Evolutionary conservation across 2,113 vertebrate species (phyloP), one percentile per base, ranked within the genome.

Genomic region (Pongo pygmaeus): DNA sequence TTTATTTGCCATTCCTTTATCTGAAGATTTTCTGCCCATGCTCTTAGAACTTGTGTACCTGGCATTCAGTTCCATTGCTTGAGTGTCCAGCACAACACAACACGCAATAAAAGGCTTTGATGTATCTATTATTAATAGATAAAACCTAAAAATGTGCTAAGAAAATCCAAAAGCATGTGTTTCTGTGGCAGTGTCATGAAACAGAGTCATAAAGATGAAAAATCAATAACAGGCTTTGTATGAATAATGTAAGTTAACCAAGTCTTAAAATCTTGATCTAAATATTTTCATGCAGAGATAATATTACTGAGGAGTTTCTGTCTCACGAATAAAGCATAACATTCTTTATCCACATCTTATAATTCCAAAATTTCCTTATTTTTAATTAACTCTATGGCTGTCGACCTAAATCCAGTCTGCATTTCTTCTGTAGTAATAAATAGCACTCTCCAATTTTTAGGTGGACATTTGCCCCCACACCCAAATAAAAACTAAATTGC

Each of bases 101-200:
- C 8, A 23, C 1, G 2, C 16, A 70, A 57, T 46, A 50, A 69
- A 74, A 64, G 5, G 13, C 13, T 40, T 92, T 72, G n/a, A 75
- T 78, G 18, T 8, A 83, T 57, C 5, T 95, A 50, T 86, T 43
- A 81, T 81, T 97, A 79, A 89, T 91, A 84, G 16, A 52, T 46
- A 75, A 81, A 92, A 87, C 55, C 35, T 79, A 40, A 94, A 77
- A 91, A 40, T 4, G 59, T 75, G 12, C 17, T 30, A 89, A 87
- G 40, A 12, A 75, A 83, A 86, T 61, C 25, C 20, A n/a, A 89
- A 93, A 67, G 3, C 20, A 40, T 85, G 25, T 57, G 32, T 11
- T 88, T 84, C 40, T 55, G 17, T 96, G 59, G 0, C 8, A 89
- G 6, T 69, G 4, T 80, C 23, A 61, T 67, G n/a, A 85, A 93